Base-by-base conservation (phyloP, 1,140 invertebrate genomes). In the Pararge aegeria region DNA sequence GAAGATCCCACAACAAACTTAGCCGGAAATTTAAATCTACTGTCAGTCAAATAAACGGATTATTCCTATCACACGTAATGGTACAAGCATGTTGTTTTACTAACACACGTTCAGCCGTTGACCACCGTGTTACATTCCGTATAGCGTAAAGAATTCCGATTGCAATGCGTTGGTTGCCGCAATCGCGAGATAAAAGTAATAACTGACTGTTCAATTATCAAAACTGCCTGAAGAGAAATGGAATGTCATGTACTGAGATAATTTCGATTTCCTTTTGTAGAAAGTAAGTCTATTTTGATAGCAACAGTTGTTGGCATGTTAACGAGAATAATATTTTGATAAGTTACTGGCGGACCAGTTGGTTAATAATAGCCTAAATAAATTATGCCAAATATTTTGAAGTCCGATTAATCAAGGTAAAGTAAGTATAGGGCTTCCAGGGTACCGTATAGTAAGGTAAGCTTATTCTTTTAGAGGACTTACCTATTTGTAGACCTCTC, bases 261-360 rank as follows among this genome's bases (percentile, higher is more conserved):
- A 88, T 87, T 87, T 87, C 86, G 86, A 83, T 89, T 89, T 89
- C 86, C 82, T 85, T 89, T 87, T 85, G 79, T 89, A 89, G 86
- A 89, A 89, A 89, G 86, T 87, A 86, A 89, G 71, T 78, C 75
- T 83, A 78, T 80, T 80, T 74, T 64, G 75, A 73, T 75, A 71
- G 66, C 58, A 77, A 66, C 53, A 48, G 67, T 68, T 55, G 30
- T 34, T 7, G 69, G 68, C 66, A 56, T 73, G 70, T 74, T 75
- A 77, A 79, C 73, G 69, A 76, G 71, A 68, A 61, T 60, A 10
- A 61, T 30, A 30, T 30, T 30, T 30, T 1, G 1, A 10, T 30
- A n/a, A 30, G 29, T 30, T 1, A 30, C 1, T 7, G 29, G 10
- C 10, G 9, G 1, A 10, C 68, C 70, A 61, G 68, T 73, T 34